Conservation (phyloP, 2,797 vertebrate genomes). For the Onychomys torridus region DNA sequence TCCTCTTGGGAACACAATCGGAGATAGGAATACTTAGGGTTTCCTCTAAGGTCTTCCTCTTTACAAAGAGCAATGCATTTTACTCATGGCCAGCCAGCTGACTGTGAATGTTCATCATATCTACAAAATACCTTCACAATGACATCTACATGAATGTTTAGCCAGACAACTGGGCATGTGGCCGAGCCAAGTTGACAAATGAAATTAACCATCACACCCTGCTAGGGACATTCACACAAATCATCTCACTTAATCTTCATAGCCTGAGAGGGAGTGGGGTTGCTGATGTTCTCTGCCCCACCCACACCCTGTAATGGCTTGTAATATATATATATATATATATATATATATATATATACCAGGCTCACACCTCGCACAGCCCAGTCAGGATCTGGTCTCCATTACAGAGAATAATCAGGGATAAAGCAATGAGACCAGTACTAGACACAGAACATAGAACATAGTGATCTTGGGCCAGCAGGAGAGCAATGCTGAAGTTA, state of each 20-base stretch:
- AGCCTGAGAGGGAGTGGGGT: background rate
- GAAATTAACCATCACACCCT: constrained; percentile 1
- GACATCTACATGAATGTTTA: background rate
- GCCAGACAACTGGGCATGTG: background rate
- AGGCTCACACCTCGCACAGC: background rate
- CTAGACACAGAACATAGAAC: background rate
- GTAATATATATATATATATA: background rate
- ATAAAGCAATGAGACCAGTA: background rate
- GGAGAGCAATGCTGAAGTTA: background rate
- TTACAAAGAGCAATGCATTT: background rate
- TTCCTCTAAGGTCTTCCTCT: background rate
- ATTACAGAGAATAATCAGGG: background rate
- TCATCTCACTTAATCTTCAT: constrained; percentile 35
- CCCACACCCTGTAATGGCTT: background rate
- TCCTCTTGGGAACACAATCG: background rate
- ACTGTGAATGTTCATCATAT: background rate
- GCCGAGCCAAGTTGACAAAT: background rate
- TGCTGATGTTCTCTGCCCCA: background rate
- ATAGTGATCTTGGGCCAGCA: background rate
- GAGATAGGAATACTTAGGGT: background rate
- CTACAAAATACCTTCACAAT: background rate
- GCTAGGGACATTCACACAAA: background rate
- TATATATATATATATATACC: background rate
- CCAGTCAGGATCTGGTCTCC: background rate
- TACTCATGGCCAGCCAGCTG: background rate